phyloP scores from a whole-genome alignment of 2,888 invertebrate genomes.

The Lochmaea capreae region DNA sequence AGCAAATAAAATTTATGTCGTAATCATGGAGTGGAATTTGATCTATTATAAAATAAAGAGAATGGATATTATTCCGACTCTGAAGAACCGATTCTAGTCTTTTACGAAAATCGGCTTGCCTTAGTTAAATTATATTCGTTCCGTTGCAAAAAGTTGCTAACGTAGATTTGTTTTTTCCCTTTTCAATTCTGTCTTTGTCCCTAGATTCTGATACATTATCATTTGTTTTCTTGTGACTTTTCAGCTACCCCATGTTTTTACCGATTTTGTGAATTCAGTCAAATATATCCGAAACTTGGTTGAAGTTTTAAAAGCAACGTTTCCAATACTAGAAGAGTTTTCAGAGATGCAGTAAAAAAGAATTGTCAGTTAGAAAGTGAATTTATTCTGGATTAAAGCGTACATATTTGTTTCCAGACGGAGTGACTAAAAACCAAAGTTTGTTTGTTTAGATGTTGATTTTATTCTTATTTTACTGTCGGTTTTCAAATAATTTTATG shows the following conservation, averaged over 20 bases:
- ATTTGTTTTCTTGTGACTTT: conserved; percentile 31
- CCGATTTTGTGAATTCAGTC: conserved; percentile 32
- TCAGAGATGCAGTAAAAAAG: conserved; percentile 19
- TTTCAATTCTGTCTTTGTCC: conserved; percentile 27
- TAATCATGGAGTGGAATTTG: too few species aligned
- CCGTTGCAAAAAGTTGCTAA: conserved; percentile 34
- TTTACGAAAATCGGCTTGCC: conserved; percentile 20
- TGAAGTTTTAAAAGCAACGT: conserved; percentile 24
- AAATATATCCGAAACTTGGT: conserved; percentile 30
- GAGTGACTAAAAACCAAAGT: neutral
- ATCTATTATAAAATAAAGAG: too few species aligned
- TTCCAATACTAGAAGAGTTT: neutral
- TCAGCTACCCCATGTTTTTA: conserved; percentile 22
- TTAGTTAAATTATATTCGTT: conserved; percentile 42
- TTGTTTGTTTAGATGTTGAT: neutral
- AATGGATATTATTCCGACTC: too few species aligned
- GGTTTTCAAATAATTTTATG: neutral
- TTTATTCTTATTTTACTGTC: neutral
- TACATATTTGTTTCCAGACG: neutral
- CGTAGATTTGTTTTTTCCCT: conserved; percentile 40
- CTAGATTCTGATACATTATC: conserved; percentile 24
- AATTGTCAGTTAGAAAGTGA: conserved; percentile 19
- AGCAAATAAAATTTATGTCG: too few species aligned
- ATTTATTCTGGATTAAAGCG: conserved; percentile 5
- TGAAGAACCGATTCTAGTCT: too few species aligned